Evolutionary conservation across 92 coral and sea anemone genomes (phyloP).

Genomic region (Pocillopora meandrina): DNA sequence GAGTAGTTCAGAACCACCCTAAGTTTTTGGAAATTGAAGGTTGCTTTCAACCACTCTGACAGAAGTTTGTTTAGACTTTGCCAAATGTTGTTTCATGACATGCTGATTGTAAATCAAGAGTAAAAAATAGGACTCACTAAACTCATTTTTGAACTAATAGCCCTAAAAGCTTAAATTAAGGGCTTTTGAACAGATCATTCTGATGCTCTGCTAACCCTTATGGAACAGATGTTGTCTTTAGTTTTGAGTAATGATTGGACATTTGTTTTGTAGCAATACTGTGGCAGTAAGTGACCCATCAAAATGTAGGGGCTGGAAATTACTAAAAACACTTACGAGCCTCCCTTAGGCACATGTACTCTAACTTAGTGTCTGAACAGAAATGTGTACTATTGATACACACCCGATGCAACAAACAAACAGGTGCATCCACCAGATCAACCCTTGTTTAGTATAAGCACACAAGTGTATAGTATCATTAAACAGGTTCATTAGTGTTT

Average conservation of each 20-base stretch:
- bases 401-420: slow-evolving; percentile 20
- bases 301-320: slow-evolving; percentile 15
- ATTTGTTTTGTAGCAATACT: slow-evolving; percentile 7
- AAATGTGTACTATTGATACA: slow-evolving; percentile 10
- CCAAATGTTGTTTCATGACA: too few relatives aligned
- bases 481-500: slow-evolving; percentile 12
- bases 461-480: slow-evolving; percentile 11
- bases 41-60: slow-evolving; percentile 19
- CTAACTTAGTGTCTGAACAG: background rate
- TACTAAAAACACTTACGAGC: slow-evolving; percentile 16
- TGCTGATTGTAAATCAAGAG: background rate
- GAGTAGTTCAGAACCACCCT: slow-evolving; percentile 12
- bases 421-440: slow-evolving; percentile 13
- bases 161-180: slow-evolving; percentile 8
- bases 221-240: slow-evolving; percentile 8
- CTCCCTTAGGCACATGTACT: background rate
- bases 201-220: slow-evolving; percentile 6
- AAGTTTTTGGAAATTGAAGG: slow-evolving; percentile 6
- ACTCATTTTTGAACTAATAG: slow-evolving; percentile 2
- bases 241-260: slow-evolving; percentile 1
- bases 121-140: slow-evolving; percentile 8
- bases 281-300: slow-evolving; percentile 27
- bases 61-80: slow-evolving; percentile 2
- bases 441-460: slow-evolving; percentile 28
- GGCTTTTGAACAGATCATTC: slow-evolving; percentile 7